Evolutionary conservation across 2,888 invertebrate species (phyloP).

Genomic region (Agrochola lota): DNA sequence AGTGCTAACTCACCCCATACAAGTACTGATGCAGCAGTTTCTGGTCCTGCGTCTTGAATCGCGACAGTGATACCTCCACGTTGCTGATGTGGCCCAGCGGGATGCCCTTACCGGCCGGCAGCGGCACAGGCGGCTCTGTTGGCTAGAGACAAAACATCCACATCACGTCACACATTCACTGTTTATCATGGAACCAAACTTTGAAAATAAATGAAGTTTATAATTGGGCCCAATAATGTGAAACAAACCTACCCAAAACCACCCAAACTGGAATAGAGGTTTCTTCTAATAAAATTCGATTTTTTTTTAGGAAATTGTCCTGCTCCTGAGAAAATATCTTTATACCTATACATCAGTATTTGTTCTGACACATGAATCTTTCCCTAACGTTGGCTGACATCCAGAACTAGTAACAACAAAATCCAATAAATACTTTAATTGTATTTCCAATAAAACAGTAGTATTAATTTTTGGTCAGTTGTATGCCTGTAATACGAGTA

Average conservation of each 20-base stretch:
- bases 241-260: background rate
- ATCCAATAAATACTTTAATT: too few relatives aligned
- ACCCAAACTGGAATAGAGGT: background rate
- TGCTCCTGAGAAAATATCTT: too few relatives aligned
- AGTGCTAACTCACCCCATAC: slow-evolving; percentile 88
- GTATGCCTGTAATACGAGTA: too few relatives aligned
- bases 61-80: slow-evolving; percentile 91
- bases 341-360: too few relatives aligned
- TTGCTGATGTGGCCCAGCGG: slow-evolving; percentile 93
- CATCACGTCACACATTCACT: background rate
- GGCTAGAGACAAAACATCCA: slow-evolving; percentile 74
- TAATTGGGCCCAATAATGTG: background rate
- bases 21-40: slow-evolving; percentile 92
- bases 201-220: background rate
- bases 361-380: too few relatives aligned
- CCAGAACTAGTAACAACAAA: too few relatives aligned
- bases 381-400: too few relatives aligned
- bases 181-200: background rate
- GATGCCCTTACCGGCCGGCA: slow-evolving; percentile 91
- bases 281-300: too few relatives aligned
- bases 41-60: slow-evolving; percentile 92
- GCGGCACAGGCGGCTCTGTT: slow-evolving; percentile 88
- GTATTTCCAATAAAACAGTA: too few relatives aligned
- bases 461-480: too few relatives aligned
- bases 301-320: too few relatives aligned